Evolutionary conservation across 2,113 vertebrate genomes (phyloP).

Genomic region (Climacteris rufus): DNA sequence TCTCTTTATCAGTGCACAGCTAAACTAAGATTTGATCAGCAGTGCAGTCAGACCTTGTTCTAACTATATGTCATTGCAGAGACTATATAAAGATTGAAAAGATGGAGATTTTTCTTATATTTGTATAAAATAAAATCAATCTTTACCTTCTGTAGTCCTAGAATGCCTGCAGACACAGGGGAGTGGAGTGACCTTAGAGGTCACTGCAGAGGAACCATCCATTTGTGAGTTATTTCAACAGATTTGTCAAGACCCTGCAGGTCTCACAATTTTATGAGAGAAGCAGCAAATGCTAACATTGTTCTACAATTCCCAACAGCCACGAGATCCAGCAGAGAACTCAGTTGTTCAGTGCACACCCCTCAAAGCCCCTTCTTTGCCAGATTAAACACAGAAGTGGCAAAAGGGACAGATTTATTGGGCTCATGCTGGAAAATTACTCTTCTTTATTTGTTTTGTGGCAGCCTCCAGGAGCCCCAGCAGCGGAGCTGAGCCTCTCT

Average conservation of each 20-base stretch:
- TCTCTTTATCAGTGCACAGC: conserved; percentile 17
- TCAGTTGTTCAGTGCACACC: background rate
- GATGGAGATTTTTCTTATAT: background rate
- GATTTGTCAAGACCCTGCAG: background rate
- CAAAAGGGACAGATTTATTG: background rate
- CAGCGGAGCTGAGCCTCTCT: background rate
- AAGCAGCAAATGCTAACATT: background rate
- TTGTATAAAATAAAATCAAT: background rate
- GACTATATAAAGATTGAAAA: background rate
- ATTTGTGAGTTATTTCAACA: background rate
- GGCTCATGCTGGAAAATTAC: background rate
- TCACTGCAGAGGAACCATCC: background rate
- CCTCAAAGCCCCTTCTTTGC: background rate
- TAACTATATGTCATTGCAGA: background rate
- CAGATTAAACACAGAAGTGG: background rate
- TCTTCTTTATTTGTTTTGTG: background rate
- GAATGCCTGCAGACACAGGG: background rate
- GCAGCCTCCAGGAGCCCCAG: background rate
- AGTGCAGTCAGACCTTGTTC: background rate
- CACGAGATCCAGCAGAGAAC: background rate
- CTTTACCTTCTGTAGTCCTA: background rate
- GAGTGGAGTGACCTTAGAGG: background rate
- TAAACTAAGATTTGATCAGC: conserved; percentile 22
- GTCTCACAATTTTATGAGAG: background rate
- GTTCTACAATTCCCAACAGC: background rate